Evolutionary conservation across 2,797 vertebrate genomes (phyloP).

Genomic region (Sebastes umbrosus): DNA sequence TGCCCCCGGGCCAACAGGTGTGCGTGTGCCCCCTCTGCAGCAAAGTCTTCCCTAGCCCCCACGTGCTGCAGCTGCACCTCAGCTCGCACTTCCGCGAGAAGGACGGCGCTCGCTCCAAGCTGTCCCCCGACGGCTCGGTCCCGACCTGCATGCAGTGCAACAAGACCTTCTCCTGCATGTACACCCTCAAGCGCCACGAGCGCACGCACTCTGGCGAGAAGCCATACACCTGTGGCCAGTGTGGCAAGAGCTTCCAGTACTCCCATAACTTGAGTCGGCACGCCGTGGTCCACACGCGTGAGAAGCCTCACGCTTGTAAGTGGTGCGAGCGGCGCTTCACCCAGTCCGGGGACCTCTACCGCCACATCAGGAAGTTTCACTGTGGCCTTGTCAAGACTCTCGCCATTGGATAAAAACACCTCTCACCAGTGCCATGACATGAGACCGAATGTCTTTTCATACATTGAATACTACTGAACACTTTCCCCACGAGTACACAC

Average conservation of each 20-base stretch:
- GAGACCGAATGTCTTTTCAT: constrained; percentile 60
- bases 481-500: constrained; percentile 45
- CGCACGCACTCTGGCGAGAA: constrained; percentile 99
- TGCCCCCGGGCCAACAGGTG: constrained; percentile 87
- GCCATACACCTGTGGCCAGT: constrained; percentile 97
- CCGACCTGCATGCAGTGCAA: constrained; percentile 96
- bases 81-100: constrained; percentile 95
- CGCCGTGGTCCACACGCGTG: constrained; percentile 96
- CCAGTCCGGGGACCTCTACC: constrained; percentile 97
- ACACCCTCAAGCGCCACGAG: constrained; percentile 96
- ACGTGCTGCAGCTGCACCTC: constrained; percentile 93
- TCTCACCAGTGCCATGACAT: constrained; percentile 57
- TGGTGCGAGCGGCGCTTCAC: constrained; percentile 99
- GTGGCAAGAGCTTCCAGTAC: constrained; percentile 99
- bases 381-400: constrained; percentile 95
- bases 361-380: constrained; percentile 99
- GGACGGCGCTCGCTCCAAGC: constrained; percentile 88
- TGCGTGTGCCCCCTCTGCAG: constrained; percentile 95
- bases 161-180: constrained; percentile 99
- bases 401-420: constrained; percentile 77
- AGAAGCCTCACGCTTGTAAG: constrained; percentile 98
- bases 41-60: constrained; percentile 93
- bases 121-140: constrained; percentile 89
- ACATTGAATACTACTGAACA: constrained; percentile 64
- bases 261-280: constrained; percentile 98